Base-by-base conservation (phyloP, 2,113 vertebrate species). In the Platycercus adscitus region DNA sequence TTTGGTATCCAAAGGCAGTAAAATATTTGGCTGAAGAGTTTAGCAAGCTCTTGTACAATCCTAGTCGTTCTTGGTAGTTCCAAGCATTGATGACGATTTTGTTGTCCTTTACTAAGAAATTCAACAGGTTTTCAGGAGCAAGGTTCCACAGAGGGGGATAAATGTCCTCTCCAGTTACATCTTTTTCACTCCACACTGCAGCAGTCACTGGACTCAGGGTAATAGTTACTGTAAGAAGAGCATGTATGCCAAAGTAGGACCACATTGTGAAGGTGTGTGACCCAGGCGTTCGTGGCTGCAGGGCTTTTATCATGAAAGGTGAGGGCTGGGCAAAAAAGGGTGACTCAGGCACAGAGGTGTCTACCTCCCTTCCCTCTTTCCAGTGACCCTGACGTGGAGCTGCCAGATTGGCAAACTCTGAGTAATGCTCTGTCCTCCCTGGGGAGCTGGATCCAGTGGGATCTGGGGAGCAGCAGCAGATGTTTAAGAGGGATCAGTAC, bases 11-110 rank as follows among this genome's bases (percentile, higher is more conserved):
- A 96, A 98, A 98, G 79, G 71, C 92, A 29, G 43, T 72, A 97
- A 99, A 98, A 84, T 97, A 98, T 6, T 94, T 93, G 39, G 98
- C 96, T 43, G 99, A 98, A 53, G 93, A 64, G 11, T 65, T 97
- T 13, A 99, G 56, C 63, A 99, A 23, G 61, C 96, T 96, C 91
- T 98, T 98, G 64, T 99, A 98, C 7, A 98, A n/a, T 65, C 98
- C 98, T 97, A 99, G 95, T 69, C 99, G 98, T 11, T 98, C 96
- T 7, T 56, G 68, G 61, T 96, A 98, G 84, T 97, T 71, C 99
- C 99, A 99, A 31, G 98, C 97, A 66, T 98, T 58, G 14, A 99
- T 97, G 41, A 93, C 39, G 44, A 98, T 75, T 53, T 95, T 95
- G 23, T 93, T 96, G 55, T 96, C 70, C 15, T 96, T 64, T 18